Percentiles rank a stretch among this genome's conserved stretches.
These are phyloP conservation scores for Trachemys scripta DNA, from an alignment of 2,113 vertebrate species.

Conservation along the genomic window DNA sequence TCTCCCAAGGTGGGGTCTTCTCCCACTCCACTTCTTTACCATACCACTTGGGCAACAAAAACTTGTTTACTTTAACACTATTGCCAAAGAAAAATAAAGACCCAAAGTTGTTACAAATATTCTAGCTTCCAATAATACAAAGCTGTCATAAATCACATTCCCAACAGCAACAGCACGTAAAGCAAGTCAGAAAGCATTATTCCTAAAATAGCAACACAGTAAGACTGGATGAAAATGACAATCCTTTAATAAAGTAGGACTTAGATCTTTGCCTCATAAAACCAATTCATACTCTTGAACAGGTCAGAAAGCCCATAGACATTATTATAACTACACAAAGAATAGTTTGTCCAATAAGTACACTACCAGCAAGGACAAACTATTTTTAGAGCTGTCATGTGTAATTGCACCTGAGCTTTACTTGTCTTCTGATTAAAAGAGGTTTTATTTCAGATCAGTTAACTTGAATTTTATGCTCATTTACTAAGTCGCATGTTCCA, in stretches of 20 bases:
- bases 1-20: background rate
- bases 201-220: background rate
- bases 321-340: slow-evolving; percentile 29
- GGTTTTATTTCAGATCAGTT: slow-evolving; percentile 78
- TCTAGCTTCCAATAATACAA: background rate
- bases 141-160: background rate
- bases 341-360: slow-evolving; percentile 65
- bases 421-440: slow-evolving; percentile 81
- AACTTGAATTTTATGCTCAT: slow-evolving; percentile 79
- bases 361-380: slow-evolving; percentile 73
- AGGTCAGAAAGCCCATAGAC: slow-evolving; percentile 16
- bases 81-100: background rate
- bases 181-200: background rate
- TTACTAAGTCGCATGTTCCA: slow-evolving; percentile 76
- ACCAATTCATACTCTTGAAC: background rate
- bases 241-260: background rate
- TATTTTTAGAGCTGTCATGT: slow-evolving; percentile 81
- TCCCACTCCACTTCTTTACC: background rate
- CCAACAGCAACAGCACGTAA: background rate
- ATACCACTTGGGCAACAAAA: background rate
- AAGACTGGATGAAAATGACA: background rate
- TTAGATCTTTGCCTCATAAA: slow-evolving; percentile 2
- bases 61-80: background rate
- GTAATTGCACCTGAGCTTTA: slow-evolving; percentile 74
- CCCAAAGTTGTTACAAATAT: background rate